A percentile compares a stretch with the other conserved stretches of the same genome.
These are phyloP conservation scores for Phortica okadai DNA, from an alignment of 2,888 invertebrate genomes.

Conservation along the genomic window DNA sequence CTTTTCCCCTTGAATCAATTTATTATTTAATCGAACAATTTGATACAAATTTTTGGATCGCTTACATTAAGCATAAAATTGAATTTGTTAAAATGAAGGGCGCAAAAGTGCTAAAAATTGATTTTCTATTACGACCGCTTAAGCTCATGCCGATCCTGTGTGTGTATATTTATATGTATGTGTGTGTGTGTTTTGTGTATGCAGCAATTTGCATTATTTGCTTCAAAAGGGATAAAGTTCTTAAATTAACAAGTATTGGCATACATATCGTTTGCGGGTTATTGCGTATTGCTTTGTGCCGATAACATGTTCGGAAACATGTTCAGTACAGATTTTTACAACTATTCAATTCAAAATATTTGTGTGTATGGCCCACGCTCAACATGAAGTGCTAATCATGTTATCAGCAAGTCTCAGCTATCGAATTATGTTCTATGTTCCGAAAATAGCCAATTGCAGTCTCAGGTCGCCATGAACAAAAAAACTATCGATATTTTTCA, in stretches of 20 bases:
- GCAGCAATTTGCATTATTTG: slow-evolving; percentile 16
- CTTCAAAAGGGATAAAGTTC: not conserved
- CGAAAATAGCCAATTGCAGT: too few relatives aligned
- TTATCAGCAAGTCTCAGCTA: too few relatives aligned
- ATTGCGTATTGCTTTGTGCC: not conserved
- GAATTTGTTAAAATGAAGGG: slow-evolving; percentile 8
- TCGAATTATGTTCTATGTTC: too few relatives aligned
- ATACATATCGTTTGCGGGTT: not conserved
- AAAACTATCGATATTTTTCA: too few relatives aligned
- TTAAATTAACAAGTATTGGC: slow-evolving; percentile 11
- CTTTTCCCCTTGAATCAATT: slow-evolving; percentile 7
- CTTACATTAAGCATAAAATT: slow-evolving; percentile 17
- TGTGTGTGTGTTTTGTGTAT: not conserved
- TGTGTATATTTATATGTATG: not conserved
- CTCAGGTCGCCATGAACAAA: too few relatives aligned
- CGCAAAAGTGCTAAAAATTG: slow-evolving; percentile 10
- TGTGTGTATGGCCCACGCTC: too few relatives aligned
- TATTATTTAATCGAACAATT: slow-evolving; percentile 9
- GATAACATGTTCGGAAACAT: not conserved
- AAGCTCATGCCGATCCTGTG: not conserved
- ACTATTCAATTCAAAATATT: too few relatives aligned
- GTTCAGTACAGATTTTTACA: slow-evolving; percentile 6
- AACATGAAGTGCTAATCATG: too few relatives aligned
- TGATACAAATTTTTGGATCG: slow-evolving; percentile 11
- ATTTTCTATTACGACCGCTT: slow-evolving; percentile 20